phyloP scores from a whole-genome alignment of 2,113 vertebrate species.

The Platichthys flesus region DNA sequence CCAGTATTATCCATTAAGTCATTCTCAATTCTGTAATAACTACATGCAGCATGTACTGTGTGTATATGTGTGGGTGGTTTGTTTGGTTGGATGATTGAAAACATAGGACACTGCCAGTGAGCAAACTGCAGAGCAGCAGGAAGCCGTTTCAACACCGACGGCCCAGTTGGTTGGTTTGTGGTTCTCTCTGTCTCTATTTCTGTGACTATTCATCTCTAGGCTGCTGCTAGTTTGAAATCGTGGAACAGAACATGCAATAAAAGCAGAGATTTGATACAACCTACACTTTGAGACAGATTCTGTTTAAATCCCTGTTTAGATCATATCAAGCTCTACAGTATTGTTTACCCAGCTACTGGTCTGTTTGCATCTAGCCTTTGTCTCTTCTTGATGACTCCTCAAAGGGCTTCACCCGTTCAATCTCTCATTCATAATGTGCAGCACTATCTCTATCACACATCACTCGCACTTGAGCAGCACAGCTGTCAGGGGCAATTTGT shows the following conservation, averaged over 20 bases:
- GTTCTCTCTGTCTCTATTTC: conserved; percentile 3
- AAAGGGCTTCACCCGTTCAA: no score
- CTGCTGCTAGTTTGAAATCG: not conserved
- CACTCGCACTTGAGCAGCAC: no score
- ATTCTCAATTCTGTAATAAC: conserved; percentile 8
- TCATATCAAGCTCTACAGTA: not conserved
- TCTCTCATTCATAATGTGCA: no score
- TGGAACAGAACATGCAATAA: no score
- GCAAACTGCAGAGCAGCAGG: conserved; percentile 27
- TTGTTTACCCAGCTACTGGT: not conserved
- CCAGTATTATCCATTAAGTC: conserved; percentile 5
- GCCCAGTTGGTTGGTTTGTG: not conserved
- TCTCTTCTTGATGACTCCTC: no score
- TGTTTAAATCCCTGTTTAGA: not conserved
- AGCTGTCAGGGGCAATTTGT: no score
- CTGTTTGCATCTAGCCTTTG: no score
- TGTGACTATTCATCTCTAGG: conserved; percentile 11
- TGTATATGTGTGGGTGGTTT: not conserved
- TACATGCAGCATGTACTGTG: not conserved
- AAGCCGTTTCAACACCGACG: conserved; percentile 8
- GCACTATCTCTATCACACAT: no score
- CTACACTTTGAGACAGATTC: not conserved
- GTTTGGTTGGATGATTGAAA: conserved; percentile 13
- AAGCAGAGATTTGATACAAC: not conserved
- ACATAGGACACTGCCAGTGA: conserved; percentile 5